These are phyloP conservation scores for Endomychus coccineus DNA, from an alignment of 2,888 invertebrate genomes.

Conservation along the genomic window DNA sequence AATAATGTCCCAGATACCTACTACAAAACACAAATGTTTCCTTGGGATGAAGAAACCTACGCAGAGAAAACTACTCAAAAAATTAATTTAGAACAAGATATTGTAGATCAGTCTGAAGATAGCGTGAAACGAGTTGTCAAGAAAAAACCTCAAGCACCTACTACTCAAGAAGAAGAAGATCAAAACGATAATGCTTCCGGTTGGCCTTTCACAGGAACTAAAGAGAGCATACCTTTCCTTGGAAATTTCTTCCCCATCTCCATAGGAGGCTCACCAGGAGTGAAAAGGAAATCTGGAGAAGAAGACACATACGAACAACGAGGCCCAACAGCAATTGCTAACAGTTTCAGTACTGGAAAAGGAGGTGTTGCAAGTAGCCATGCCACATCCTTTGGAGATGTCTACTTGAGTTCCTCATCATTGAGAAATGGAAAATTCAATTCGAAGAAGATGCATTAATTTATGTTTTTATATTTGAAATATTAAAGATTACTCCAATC, in stretches of 20 bases:
- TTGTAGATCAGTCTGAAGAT: not conserved
- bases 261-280: conserved; percentile 43
- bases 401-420: conserved; percentile 42
- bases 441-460: no score
- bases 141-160: not conserved
- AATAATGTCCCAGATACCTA: no score
- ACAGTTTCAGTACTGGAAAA: conserved; percentile 63
- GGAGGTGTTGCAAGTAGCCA: conserved; percentile 67
- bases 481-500: no score
- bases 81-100: no score
- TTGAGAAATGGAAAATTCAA: no score
- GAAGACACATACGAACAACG: conserved; percentile 44
- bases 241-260: conserved; percentile 63
- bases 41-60: not conserved
- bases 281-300: conserved; percentile 24
- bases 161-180: no score
- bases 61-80: no score
- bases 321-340: conserved; percentile 62
- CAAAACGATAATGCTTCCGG: no score
- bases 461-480: no score
- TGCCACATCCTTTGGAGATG: conserved; percentile 63
- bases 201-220: conserved; percentile 10
- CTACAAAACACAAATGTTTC: no score
- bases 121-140: not conserved
- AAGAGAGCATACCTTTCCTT: conserved; percentile 8